Evolutionary conservation across 2,113 vertebrate genomes (phyloP).

Genomic region (Podilymbus podiceps): DNA sequence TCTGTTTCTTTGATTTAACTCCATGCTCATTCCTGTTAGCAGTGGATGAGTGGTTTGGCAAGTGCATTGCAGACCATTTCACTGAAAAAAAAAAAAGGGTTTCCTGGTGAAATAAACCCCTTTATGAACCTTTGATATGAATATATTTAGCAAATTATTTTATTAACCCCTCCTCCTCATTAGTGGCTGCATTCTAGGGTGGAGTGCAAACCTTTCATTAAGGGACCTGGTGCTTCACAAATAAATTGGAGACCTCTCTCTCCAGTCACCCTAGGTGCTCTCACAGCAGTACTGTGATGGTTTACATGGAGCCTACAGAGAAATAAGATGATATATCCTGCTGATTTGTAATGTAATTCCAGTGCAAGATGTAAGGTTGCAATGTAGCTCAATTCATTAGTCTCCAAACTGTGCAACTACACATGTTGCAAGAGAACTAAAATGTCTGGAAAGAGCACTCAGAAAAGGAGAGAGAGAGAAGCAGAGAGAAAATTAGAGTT

Average conservation of each 20-base stretch:
- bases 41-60: not conserved
- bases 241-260: not conserved
- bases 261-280: not conserved
- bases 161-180: not conserved
- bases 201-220: not conserved
- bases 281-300: not conserved
- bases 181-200: not conserved
- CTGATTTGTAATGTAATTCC: not conserved
- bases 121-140: not conserved
- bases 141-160: not conserved
- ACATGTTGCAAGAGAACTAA: not conserved
- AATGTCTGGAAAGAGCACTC: not conserved
- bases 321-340: not conserved
- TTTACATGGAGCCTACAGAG: not conserved
- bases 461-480: not conserved
- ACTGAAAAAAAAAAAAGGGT: not conserved
- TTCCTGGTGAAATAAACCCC: not conserved
- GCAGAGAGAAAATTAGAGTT: not conserved
- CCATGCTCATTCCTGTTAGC: not conserved
- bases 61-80: not conserved
- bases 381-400: not conserved
- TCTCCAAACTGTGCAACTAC: not conserved
- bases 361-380: not conserved
- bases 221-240: not conserved
- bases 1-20: constrained; percentile 33